Base-by-base conservation (phyloP, 2,113 vertebrate species). In the Brachyhypopomus gauderio region DNA sequence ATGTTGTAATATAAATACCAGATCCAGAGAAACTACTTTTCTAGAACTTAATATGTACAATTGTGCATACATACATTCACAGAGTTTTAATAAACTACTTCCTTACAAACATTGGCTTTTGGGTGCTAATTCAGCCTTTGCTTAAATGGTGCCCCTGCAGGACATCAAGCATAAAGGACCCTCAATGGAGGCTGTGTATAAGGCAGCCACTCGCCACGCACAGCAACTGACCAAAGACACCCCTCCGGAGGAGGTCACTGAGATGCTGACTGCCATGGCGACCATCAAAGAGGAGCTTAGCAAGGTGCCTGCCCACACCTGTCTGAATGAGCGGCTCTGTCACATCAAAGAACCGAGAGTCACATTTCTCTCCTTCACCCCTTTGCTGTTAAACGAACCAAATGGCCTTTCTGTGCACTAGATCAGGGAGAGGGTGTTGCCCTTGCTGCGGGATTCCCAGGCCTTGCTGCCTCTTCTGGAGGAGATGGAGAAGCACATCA, bases 401-500 rank as follows among this genome's bases (percentile, higher is more conserved):
- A 70, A 67, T 55, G 3, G 3, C 6, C n/a, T 27, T 64, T 75
- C 48, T 71, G 56, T 41, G 52, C 7, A 25, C 62, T 86, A 99
- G 98, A 92, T 97, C 80, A 93, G 96, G 82, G 97, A 98, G 58
- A 81, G 91, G 80, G 93, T 89, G 75, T 85, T 95, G 78, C 90
- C 94, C 38, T 88, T 98, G 75, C 90, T 97, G 3, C 94, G 91
- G 87, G 97, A 99, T 86, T 93, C 95, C 55, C 96, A 95, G 69
- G 94, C 92, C 56, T 90, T 99, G 52, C 87, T 95, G 14, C 86
- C 93, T 55, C 95, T 92, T 0, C 86, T 99, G 88, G 97, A 98
- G 82, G 97, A 99, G 84, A 91, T 97, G 88, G 98, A 99, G 87
- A 96, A 94, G 83, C 94, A 98, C 88, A 96, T 97, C 84, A 96